phyloP scores from a whole-genome alignment of 2,113 vertebrate genomes.

The Falcunculus frontatus region DNA sequence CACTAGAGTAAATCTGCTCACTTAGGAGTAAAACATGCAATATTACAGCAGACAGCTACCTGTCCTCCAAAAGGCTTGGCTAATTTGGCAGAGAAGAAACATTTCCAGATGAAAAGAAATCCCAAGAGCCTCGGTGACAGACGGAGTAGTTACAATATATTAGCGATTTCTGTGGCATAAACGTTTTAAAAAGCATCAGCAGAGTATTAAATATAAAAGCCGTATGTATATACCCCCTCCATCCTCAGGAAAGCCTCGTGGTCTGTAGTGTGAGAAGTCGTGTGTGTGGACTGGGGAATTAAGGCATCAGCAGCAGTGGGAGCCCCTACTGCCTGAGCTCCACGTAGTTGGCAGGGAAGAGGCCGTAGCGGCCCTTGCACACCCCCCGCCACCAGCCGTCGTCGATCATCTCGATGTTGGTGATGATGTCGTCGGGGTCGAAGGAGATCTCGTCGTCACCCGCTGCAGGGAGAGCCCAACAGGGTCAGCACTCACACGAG shows the following conservation, averaged over 20 bases:
- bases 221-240: neutral
- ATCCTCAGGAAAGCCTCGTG: conserved; percentile 27
- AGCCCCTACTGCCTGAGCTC: conserved; percentile 85
- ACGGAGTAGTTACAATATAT: conserved; percentile 47
- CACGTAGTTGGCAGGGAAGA: conserved; percentile 97
- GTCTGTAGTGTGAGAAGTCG: conserved; percentile 54
- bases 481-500: neutral
- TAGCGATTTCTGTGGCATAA: conserved; percentile 65
- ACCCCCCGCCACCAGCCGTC: conserved; percentile 97
- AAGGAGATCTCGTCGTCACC: conserved; percentile 97
- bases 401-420: conserved; percentile 98
- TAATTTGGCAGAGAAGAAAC: conserved; percentile 57
- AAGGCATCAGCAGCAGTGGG: neutral
- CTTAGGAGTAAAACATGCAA: conserved; percentile 62
- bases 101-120: neutral
- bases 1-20: conserved; percentile 33
- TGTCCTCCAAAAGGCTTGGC: conserved; percentile 2
- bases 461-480: conserved; percentile 66
- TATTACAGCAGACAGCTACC: conserved; percentile 28
- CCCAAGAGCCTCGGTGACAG: conserved; percentile 18
- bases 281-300: conserved; percentile 10
- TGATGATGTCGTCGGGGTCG: conserved; percentile 96
- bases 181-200: conserved; percentile 67
- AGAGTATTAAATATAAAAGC: conserved; percentile 68
- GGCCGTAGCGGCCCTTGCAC: conserved; percentile 87